phyloP scores from a whole-genome alignment of 2,113 vertebrate species.

The Gasterosteus aculeatus region DNA sequence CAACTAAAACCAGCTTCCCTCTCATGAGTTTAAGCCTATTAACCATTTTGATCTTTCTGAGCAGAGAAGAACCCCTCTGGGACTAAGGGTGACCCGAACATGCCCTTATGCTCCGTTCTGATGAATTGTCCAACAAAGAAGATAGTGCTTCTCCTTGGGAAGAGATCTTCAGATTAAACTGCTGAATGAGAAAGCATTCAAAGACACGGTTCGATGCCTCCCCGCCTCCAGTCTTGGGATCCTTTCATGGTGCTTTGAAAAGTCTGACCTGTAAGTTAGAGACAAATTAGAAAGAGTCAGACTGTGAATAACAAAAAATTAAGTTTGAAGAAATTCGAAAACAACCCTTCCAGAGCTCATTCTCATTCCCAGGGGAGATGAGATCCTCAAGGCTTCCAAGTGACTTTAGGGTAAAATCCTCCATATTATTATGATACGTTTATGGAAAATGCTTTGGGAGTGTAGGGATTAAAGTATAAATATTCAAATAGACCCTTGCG shows the following conservation, averaged over 20 bases:
- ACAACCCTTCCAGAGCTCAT: not conserved
- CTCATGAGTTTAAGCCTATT: constrained; percentile 54
- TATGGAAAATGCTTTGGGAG: not conserved
- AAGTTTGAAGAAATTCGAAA: not conserved
- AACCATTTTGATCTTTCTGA: constrained; percentile 56
- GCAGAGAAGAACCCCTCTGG: constrained; percentile 37
- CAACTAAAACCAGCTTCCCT: constrained; percentile 31
- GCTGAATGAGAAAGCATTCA: not conserved
- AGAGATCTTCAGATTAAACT: constrained; percentile 1
- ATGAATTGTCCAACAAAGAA: constrained; percentile 38
- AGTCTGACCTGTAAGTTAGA: not conserved
- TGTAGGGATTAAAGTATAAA: not conserved
- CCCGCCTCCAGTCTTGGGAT: not conserved
- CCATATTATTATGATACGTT: not conserved
- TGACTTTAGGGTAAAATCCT: not conserved
- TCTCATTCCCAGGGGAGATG: not conserved
- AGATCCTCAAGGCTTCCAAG: not conserved
- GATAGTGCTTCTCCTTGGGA: constrained; percentile 12
- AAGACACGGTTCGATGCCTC: not conserved
- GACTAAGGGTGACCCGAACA: constrained; percentile 43
- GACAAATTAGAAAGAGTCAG: not conserved
- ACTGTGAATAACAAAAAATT: not conserved
- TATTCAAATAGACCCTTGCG: too few species aligned
- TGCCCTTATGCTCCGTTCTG: constrained; percentile 15
- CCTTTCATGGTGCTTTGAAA: not conserved